Evolutionary conservation across 2,888 invertebrate genomes (phyloP), one percentile per base, ranked within the genome.

Genomic region (Cheilosia vulpina): DNA sequence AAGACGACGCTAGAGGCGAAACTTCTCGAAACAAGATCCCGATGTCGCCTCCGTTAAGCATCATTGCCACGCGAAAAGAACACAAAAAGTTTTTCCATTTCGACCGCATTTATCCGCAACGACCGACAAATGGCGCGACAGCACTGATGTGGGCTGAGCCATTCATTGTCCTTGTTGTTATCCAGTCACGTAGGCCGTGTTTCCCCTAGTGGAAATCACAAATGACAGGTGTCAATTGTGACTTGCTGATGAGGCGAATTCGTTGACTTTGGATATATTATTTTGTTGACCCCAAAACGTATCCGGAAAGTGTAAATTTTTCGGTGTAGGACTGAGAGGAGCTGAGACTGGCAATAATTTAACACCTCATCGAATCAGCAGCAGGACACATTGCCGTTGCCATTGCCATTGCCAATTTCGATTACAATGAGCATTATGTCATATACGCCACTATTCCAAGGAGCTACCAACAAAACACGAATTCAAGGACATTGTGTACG

Each of bases 211-310:
- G 38, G 24, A 63, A 41, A 68, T 15, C 57, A 57, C 24, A 69
- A 69, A 53, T 58, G 75, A 27, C 83, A 84, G 83, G 73, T 84
- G 83, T 69, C 79, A 84, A 69, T 79, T 79, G 83, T 69, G 75
- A 65, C 34, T 31, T 13, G 21, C 55, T 69, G 79, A 75, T 75
- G 63, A 79, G 50, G 21, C 15, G 24, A 62, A 50, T 65, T 52
- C 6, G 13, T 24, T 27, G 13, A 9, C 21, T 52, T 11, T 15
- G 50, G 15, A 52, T 13, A 52, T 13, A 24, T 31, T 55, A 55
- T 31, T 31, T 17, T 7, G 34, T 31, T 55, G 17, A 31, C 11
- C 31, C 31, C 6, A n/a, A 17, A 31, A 55, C 3, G n/a, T 31
- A n/a, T 31, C 17, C 31, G 2, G 55, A 31, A 17, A 34, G 34